Evolutionary conservation across 2,797 vertebrate species (phyloP).

Genomic region (Falco columbarius): DNA sequence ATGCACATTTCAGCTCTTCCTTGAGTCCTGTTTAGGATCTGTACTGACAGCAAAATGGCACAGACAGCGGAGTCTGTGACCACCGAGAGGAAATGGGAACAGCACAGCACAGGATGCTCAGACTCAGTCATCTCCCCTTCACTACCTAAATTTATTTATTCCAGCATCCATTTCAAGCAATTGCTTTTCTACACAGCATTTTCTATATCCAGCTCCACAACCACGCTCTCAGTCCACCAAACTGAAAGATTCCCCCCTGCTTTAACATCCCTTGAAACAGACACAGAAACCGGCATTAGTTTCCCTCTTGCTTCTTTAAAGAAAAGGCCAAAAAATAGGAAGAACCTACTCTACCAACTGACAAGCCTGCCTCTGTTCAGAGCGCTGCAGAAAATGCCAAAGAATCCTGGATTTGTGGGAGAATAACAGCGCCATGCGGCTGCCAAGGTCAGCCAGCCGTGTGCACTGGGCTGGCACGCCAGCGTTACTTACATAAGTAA

Average conservation of each 20-base stretch:
- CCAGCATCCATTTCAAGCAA: background rate
- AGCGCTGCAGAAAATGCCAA: background rate
- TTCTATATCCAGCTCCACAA: background rate
- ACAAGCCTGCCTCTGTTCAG: background rate
- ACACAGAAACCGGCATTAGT: background rate
- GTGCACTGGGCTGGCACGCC: background rate
- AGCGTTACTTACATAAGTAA: background rate
- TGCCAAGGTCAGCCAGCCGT: constrained; percentile 27
- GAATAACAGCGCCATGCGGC: background rate
- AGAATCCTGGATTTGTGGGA: background rate
- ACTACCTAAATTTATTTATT: background rate
- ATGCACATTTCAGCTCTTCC: background rate
- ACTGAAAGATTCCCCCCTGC: background rate
- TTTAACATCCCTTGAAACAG: background rate
- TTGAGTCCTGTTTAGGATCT: background rate
- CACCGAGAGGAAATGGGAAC: background rate
- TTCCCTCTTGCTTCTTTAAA: background rate
- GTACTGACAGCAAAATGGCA: constrained; percentile 12
- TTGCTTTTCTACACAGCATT: background rate
- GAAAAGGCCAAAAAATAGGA: background rate
- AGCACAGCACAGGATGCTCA: background rate
- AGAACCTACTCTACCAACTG: background rate
- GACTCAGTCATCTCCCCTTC: background rate
- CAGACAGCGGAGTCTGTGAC: background rate
- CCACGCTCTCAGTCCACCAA: background rate